Evolutionary conservation across 2,113 vertebrate genomes (phyloP).

Genomic region (Leptocoma aspasia): DNA sequence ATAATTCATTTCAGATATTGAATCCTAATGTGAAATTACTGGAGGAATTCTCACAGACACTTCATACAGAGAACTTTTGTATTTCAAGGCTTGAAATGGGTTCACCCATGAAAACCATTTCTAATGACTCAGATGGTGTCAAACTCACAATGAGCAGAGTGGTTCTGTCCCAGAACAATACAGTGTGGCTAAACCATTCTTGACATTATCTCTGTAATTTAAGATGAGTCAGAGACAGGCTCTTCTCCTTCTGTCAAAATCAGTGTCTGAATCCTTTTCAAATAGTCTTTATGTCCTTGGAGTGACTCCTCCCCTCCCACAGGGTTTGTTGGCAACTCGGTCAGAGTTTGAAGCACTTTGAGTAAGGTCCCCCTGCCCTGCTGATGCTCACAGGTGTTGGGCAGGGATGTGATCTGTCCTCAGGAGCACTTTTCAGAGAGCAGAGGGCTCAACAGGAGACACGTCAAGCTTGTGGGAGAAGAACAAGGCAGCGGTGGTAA

Average conservation of each 20-base stretch:
- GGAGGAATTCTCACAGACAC: background rate
- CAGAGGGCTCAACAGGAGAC: background rate
- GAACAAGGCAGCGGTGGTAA: background rate
- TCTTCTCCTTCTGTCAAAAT: background rate
- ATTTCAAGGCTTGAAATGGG: background rate
- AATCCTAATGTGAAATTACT: constrained; percentile 8
- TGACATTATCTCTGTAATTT: background rate
- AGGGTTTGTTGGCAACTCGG: background rate
- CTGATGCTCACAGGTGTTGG: background rate
- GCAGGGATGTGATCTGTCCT: background rate
- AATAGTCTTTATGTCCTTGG: background rate
- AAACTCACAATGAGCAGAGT: background rate
- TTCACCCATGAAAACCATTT: background rate
- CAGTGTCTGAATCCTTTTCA: background rate
- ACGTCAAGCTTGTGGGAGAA: accelerated
- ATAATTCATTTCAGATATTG: background rate
- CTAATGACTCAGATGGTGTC: background rate
- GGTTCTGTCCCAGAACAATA: background rate
- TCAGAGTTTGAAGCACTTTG: background rate
- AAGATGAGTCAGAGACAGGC: background rate
- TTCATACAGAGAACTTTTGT: background rate
- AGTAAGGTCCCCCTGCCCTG: accelerated
- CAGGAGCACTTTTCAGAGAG: background rate
- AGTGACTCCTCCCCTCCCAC: background rate
- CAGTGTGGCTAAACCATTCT: background rate